phyloP scores from a whole-genome alignment of 2,888 invertebrate genomes.

The Leptinotarsa peninsularis region DNA sequence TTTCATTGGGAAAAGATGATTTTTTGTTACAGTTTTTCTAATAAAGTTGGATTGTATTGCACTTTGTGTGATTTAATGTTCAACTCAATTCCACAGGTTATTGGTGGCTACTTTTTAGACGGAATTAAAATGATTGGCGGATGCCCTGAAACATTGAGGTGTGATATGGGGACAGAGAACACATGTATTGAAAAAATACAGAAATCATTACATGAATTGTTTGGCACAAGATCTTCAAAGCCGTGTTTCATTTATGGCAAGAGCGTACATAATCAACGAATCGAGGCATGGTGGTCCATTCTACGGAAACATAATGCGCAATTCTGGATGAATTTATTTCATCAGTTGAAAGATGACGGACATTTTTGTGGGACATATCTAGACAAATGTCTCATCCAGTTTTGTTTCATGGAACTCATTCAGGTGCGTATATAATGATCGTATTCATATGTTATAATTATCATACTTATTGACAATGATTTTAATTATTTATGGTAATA shows the following conservation, averaged over 20 bases:
- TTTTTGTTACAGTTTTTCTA: constrained; percentile 6
- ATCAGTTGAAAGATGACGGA: constrained; percentile 32
- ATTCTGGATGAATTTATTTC: constrained; percentile 39
- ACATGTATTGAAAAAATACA: constrained; percentile 22
- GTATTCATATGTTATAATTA: background rate
- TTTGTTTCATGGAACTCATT: constrained; percentile 26
- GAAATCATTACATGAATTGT: constrained; percentile 25
- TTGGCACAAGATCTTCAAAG: constrained; percentile 1
- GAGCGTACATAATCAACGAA: constrained; percentile 26
- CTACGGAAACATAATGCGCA: constrained; percentile 28
- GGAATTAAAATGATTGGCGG: constrained; percentile 21
- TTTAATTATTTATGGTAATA: background rate
- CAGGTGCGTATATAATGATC: constrained; percentile 7
- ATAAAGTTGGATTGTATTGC: background rate
- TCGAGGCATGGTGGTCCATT: constrained; percentile 37
- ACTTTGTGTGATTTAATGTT: constrained; percentile 3
- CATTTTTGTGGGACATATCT: constrained; percentile 25
- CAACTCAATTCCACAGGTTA: constrained; percentile 21
- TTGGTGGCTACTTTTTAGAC: constrained; percentile 30
- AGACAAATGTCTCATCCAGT: constrained; percentile 30
- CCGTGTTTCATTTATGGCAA: constrained; percentile 19
- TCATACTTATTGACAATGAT: background rate
- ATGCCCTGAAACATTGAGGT: constrained; percentile 32
- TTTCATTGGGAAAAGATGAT: constrained; percentile 6
- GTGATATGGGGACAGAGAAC: constrained; percentile 42